phyloP scores from a whole-genome alignment of 2,888 invertebrate species.

The Morinoia aosen region DNA sequence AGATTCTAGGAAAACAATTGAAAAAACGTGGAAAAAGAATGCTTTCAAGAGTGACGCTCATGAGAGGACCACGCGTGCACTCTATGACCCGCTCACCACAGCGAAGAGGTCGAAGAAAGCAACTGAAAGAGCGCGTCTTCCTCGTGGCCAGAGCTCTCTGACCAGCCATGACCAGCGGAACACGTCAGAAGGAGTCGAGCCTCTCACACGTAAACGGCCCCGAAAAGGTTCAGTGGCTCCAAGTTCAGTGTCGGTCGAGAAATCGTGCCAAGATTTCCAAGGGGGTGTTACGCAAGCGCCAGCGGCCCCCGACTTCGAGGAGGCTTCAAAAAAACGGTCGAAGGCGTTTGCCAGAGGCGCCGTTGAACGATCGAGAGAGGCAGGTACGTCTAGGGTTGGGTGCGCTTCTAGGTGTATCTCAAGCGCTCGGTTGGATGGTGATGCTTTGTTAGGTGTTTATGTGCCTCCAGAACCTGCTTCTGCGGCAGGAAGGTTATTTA shows the following conservation, averaged over 20 bases:
- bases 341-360: slow-evolving; percentile 23
- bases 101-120: not conserved
- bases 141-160: not conserved
- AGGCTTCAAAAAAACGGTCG: not conserved
- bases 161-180: not conserved
- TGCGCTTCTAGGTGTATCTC: not conserved
- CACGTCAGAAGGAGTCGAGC: not conserved
- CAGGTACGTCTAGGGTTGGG: not conserved
- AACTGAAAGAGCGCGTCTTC: not conserved
- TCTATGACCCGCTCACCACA: not conserved
- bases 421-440: not conserved
- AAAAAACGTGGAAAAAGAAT: not conserved
- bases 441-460: not conserved
- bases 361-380: not conserved
- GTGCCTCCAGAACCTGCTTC: not conserved
- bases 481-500: not conserved
- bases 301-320: not conserved
- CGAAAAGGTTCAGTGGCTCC: slow-evolving; percentile 14
- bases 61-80: not conserved
- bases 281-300: not conserved
- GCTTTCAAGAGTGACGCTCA: not conserved
- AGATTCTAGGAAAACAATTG: not conserved
- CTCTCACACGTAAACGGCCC: not conserved
- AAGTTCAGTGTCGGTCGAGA: slow-evolving; percentile 22
- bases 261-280: not conserved